Evolutionary conservation across 2,888 invertebrate genomes (phyloP).

Genomic region (Callimorpha dominula): DNA sequence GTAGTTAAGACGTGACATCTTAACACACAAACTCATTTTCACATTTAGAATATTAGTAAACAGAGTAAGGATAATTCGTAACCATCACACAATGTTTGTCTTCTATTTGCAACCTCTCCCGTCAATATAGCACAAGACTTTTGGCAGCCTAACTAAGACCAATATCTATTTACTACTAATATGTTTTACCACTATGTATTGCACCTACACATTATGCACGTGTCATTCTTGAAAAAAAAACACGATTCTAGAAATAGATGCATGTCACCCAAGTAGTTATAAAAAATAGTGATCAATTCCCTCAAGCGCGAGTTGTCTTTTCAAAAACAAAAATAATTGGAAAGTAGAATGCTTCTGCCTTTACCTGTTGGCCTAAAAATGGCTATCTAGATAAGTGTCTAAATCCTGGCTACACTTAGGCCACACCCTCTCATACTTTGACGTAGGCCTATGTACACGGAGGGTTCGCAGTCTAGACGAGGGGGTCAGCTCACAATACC

Average conservation of each 20-base stretch:
- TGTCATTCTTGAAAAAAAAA: too few species aligned
- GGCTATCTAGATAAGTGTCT: background rate
- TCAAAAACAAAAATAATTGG: background rate
- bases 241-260: too few species aligned
- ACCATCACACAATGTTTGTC: background rate
- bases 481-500: constrained; percentile 41
- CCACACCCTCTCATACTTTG: constrained; percentile 11
- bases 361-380: background rate
- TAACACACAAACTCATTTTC: too few species aligned
- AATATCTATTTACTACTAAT: too few species aligned
- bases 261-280: too few species aligned
- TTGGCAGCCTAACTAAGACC: too few species aligned
- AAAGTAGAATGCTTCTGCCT: background rate
- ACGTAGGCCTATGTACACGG: constrained; percentile 25
- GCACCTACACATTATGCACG: too few species aligned
- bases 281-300: too few species aligned
- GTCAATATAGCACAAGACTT: background rate
- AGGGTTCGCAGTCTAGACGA: constrained; percentile 49
- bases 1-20: too few species aligned
- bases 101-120: background rate
- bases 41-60: too few species aligned
- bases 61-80: background rate
- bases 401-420: background rate
- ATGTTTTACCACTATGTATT: too few species aligned
- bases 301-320: too few species aligned